phyloP scores from a whole-genome alignment of 64 coral and sea anemone species.

The Montipora capricornis region DNA sequence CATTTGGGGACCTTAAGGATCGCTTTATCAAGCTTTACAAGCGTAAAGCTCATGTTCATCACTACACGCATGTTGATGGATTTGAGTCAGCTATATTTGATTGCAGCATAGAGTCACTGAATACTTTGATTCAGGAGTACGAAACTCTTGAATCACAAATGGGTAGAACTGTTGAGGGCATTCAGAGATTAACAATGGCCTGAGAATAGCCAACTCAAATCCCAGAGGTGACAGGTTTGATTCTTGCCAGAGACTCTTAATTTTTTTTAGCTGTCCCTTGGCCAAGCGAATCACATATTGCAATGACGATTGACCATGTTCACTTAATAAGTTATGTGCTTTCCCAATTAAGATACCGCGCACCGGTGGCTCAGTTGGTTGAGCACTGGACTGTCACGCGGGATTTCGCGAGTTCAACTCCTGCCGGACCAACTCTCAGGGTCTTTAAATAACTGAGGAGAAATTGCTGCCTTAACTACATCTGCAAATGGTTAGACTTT shows the following conservation, averaged over 20 bases:
- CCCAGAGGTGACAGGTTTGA: background rate
- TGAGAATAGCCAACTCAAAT: background rate
- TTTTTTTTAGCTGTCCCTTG: too few species aligned
- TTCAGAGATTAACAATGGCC: slow-evolving; percentile 82
- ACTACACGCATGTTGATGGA: slow-evolving; percentile 91
- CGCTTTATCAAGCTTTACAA: slow-evolving; percentile 93
- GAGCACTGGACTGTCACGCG: too few species aligned
- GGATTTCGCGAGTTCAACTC: too few species aligned
- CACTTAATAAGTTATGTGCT: too few species aligned
- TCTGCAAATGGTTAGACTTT: too few species aligned
- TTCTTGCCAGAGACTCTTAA: background rate
- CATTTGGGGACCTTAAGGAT: slow-evolving; percentile 84
- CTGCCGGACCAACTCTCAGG: too few species aligned
- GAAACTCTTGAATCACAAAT: slow-evolving; percentile 58
- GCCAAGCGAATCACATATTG: too few species aligned
- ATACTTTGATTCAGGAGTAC: slow-evolving; percentile 83
- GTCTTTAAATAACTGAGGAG: too few species aligned
- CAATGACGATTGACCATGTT: too few species aligned
- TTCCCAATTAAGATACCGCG: too few species aligned
- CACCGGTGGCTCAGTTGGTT: too few species aligned
- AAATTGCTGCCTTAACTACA: too few species aligned
- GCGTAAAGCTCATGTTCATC: slow-evolving; percentile 95
- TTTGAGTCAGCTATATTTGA: slow-evolving; percentile 88
- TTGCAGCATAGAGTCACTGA: slow-evolving; percentile 85
- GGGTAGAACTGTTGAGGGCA: slow-evolving; percentile 51